Evolutionary conservation across 2,113 vertebrate genomes (phyloP).

Genomic region (Nestor notabilis): DNA sequence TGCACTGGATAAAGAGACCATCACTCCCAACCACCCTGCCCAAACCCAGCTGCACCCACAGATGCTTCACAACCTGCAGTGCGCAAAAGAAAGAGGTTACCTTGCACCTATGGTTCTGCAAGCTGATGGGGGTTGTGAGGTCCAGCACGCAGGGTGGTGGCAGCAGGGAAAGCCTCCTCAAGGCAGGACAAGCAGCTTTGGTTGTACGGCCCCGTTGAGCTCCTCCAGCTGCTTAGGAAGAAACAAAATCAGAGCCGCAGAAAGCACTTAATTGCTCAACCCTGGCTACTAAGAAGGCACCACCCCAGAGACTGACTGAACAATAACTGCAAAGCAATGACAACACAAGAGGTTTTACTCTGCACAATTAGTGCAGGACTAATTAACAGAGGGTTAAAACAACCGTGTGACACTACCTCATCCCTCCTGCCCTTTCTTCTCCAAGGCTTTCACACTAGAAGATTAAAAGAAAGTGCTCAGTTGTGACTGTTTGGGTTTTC

Average conservation of each 20-base stretch:
- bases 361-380: neutral
- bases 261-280: neutral
- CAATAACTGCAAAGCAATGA: neutral
- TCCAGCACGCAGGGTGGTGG: neutral
- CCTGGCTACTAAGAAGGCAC: neutral
- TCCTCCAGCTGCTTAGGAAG: neutral
- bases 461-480: neutral
- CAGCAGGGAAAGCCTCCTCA: neutral
- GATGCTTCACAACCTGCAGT: neutral
- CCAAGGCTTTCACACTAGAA: neutral
- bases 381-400: neutral
- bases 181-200: neutral
- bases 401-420: neutral
- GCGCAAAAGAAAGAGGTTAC: neutral
- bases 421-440: neutral
- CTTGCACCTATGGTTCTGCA: neutral
- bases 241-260: neutral
- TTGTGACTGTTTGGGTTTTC: neutral
- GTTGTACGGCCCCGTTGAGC: fast-evolving
- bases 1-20: neutral
- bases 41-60: neutral
- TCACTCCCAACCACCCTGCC: neutral
- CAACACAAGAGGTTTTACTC: neutral
- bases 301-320: neutral
- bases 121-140: neutral